A percentile compares a stretch with the other conserved stretches of the same genome.
Conservation (phyloP, 2,888 invertebrate species). For the Drosophila monieri region DNA sequence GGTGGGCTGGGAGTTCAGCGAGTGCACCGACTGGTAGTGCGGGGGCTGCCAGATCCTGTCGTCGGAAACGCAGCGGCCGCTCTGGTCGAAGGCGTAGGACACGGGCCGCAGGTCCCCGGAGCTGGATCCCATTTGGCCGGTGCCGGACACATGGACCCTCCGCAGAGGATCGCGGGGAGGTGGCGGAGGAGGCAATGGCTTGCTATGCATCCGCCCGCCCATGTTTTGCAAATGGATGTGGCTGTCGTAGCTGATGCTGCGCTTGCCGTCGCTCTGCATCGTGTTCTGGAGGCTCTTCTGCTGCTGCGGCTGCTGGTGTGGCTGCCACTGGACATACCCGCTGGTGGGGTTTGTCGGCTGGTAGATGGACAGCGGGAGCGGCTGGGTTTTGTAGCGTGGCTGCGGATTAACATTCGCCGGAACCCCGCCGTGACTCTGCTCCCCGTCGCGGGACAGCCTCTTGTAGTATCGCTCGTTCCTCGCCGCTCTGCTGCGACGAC, state of each 20-base stretch:
- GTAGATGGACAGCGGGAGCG: slow-evolving; percentile 84
- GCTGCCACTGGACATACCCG: slow-evolving; percentile 79
- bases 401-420: slow-evolving; percentile 80
- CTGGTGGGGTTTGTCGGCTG: slow-evolving; percentile 52
- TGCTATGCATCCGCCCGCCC: slow-evolving; percentile 67
- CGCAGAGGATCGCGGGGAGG: slow-evolving; percentile 91
- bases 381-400: slow-evolving; percentile 83
- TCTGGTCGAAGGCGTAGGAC: slow-evolving; percentile 85
- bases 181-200: slow-evolving; percentile 89
- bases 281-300: slow-evolving; percentile 76
- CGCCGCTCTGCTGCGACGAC: slow-evolving; percentile 88
- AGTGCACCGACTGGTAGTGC: slow-evolving; percentile 81
- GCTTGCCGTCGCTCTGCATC: slow-evolving; percentile 76
- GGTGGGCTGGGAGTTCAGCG: slow-evolving; percentile 74
- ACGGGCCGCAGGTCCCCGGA: slow-evolving; percentile 84
- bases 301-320: slow-evolving; percentile 61
- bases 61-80: slow-evolving; percentile 83
- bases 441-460: slow-evolving; percentile 89
- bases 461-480: slow-evolving; percentile 92
- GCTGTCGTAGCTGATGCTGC: slow-evolving; percentile 83
- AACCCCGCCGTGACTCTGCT: slow-evolving; percentile 83
- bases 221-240: slow-evolving; percentile 82
- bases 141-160: slow-evolving; percentile 83
- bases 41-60: slow-evolving; percentile 83
- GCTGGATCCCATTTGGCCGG: slow-evolving; percentile 62